Conservation (phyloP, 2,888 invertebrate genomes). For the Falcaria lacertinaria region DNA sequence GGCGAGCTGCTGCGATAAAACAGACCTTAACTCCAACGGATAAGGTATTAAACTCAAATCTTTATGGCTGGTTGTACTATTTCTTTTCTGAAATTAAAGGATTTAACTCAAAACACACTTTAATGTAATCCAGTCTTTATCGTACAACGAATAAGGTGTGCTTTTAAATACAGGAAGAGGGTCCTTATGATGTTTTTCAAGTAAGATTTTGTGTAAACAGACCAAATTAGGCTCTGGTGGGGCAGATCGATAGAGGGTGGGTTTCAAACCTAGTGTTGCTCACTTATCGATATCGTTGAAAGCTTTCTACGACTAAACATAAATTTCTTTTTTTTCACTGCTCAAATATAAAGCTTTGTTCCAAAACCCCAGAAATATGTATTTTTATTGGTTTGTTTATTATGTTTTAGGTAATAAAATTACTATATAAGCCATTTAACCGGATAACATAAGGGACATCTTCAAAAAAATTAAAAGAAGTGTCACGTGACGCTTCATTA, state of each 20-base stretch:
- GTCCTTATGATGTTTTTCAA: constrained; percentile 8
- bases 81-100: neutral
- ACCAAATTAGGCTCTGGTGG: constrained; percentile 59
- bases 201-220: constrained; percentile 39
- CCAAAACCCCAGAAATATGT: too few species aligned
- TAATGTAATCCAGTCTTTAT: neutral
- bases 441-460: too few species aligned
- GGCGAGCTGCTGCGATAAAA: constrained; percentile 10
- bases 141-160: neutral
- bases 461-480: too few species aligned
- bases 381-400: too few species aligned
- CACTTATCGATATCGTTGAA: constrained; percentile 3
- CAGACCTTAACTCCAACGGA: constrained; percentile 3
- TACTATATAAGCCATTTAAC: too few species aligned
- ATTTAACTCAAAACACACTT: neutral
- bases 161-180: neutral
- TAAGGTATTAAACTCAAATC: constrained; percentile 6
- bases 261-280: constrained; percentile 36
- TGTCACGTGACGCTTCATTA: too few species aligned
- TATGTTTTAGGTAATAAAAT: too few species aligned
- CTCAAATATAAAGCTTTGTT: too few species aligned
- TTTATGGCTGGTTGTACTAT: neutral
- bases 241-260: constrained; percentile 65
- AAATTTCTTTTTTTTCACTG: too few species aligned
- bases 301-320: too few species aligned